A percentile compares a stretch with the other conserved stretches of the same genome.
Evolutionary conservation across 2,888 invertebrate genomes (phyloP).

Genomic region (Gastracanthus pulcherrimus): DNA sequence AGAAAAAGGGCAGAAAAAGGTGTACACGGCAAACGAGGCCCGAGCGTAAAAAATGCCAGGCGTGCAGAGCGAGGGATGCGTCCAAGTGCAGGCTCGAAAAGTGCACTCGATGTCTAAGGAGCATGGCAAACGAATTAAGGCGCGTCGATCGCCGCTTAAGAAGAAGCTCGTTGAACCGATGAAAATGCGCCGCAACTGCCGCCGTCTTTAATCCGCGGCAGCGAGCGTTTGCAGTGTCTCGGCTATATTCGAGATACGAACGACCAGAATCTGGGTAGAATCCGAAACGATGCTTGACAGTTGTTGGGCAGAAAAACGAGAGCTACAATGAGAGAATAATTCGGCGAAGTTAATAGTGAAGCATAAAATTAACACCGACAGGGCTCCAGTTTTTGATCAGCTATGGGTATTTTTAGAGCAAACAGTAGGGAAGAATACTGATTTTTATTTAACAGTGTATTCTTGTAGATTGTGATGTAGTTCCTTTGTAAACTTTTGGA

Average conservation of each 20-base stretch:
- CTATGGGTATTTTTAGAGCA: no score
- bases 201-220: not conserved
- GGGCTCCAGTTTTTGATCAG: no score
- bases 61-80: not conserved
- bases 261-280: no score
- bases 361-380: no score
- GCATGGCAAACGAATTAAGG: slow-evolving; percentile 19
- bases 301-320: not conserved
- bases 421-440: no score
- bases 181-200: not conserved
- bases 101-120: slow-evolving; percentile 11
- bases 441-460: no score
- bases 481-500: no score
- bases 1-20: not conserved
- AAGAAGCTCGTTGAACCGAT: slow-evolving; percentile 11
- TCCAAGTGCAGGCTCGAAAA: not conserved
- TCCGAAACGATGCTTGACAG: not conserved
- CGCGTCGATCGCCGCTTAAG: slow-evolving; percentile 22
- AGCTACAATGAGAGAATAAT: no score
- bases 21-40: no score
- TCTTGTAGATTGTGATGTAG: no score
- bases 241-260: not conserved
- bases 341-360: no score
- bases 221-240: not conserved
- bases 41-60: not conserved